These are phyloP conservation scores for Linurgus olivaceus DNA, from an alignment of 2,797 vertebrate genomes.

Conservation along the genomic window DNA sequence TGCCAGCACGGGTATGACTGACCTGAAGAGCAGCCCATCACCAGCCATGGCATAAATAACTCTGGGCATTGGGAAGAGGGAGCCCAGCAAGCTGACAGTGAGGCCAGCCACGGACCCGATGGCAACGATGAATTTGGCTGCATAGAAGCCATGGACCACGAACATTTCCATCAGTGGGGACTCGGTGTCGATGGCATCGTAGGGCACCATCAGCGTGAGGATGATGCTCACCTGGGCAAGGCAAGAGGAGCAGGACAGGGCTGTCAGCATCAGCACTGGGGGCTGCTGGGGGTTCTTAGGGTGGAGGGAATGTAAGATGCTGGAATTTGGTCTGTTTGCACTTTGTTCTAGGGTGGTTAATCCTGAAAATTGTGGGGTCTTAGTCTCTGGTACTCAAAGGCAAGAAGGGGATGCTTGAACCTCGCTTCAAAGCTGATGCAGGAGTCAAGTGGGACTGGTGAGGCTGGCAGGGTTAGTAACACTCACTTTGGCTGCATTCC, in stretches of 20 bases:
- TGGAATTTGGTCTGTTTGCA: not conserved
- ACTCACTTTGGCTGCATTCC: accelerated
- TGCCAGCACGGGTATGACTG: not conserved
- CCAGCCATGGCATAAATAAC: constrained; percentile 97
- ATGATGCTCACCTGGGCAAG: constrained; percentile 89
- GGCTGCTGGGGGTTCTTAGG: not conserved
- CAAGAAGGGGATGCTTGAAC: not conserved
- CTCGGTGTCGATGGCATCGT: constrained; percentile 88
- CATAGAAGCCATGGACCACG: constrained; percentile 85
- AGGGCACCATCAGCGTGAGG: constrained; percentile 94
- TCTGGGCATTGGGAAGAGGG: constrained; percentile 95
- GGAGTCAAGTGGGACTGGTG: not conserved
- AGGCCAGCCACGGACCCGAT: constrained; percentile 90
- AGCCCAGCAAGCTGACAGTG: constrained; percentile 92
- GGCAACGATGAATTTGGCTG: constrained; percentile 90
- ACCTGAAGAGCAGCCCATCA: constrained; percentile 97
- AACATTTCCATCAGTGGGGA: constrained; percentile 99
- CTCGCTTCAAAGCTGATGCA: not conserved
- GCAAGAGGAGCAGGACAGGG: not conserved
- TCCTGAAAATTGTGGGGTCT: not conserved
- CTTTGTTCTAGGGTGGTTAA: not conserved
- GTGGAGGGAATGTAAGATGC: not conserved
- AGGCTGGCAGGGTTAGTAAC: not conserved
- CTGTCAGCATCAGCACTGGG: not conserved
- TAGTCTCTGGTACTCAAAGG: not conserved